These are phyloP conservation scores for Chiloscyllium plagiosum DNA, from an alignment of 2,113 vertebrate species.

Conservation along the genomic window DNA sequence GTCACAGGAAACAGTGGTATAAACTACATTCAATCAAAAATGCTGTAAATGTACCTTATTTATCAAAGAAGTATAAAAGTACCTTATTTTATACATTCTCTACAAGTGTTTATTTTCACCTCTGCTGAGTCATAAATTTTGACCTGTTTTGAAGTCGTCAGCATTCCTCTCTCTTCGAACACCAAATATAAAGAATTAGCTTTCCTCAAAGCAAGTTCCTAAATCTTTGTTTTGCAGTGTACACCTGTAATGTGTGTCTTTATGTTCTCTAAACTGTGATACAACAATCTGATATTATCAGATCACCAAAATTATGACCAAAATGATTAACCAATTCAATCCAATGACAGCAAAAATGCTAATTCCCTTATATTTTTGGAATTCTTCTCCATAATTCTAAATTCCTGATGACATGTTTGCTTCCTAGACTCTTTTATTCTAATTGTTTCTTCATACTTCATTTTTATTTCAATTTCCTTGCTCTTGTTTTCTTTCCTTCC, in stretches of 20 bases:
- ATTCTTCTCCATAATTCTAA: background rate
- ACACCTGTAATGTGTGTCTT: background rate
- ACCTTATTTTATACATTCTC: background rate
- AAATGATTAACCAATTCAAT: slow-evolving; percentile 17
- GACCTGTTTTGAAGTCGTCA: background rate
- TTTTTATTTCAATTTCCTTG: background rate
- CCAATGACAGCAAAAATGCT: background rate
- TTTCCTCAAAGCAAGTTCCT: background rate
- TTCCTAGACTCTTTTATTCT: background rate
- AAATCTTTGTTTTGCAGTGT: background rate
- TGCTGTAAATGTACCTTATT: background rate
- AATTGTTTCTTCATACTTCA: background rate
- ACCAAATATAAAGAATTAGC: background rate
- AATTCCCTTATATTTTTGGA: background rate
- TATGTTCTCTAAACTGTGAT: background rate
- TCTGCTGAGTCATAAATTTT: slow-evolving; percentile 2
- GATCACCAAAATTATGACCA: background rate
- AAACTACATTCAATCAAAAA: background rate
- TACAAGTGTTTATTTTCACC: background rate
- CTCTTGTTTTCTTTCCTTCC: background rate
- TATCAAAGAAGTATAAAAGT: background rate
- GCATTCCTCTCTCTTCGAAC: background rate
- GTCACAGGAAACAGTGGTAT: background rate
- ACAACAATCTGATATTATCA: background rate
- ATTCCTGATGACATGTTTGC: background rate